Conservation (phyloP, 2,888 invertebrate species). For the Perdita meconis region DNA sequence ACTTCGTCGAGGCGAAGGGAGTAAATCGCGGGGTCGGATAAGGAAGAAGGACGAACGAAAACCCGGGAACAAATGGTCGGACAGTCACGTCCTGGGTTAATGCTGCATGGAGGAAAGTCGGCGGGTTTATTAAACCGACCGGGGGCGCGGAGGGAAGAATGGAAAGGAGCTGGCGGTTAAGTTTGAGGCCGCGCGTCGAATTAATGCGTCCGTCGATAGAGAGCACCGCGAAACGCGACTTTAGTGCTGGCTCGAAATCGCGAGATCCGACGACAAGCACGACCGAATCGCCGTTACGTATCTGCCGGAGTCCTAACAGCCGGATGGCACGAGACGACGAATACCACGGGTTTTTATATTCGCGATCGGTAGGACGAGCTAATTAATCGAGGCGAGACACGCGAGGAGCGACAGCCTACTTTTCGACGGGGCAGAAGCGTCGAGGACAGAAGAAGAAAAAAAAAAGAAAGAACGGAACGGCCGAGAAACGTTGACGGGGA, state of each 20-base stretch:
- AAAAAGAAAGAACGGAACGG: not conserved
- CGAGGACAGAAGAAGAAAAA: not conserved
- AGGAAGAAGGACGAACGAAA: conserved; percentile 63
- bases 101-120: conserved; percentile 80
- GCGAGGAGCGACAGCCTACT: not conserved
- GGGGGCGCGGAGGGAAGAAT: conserved; percentile 64
- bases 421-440: not conserved
- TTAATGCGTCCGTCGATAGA: conserved; percentile 54
- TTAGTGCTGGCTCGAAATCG: too few relatives aligned
- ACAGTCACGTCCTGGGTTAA: conserved; percentile 80
- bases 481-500: not conserved
- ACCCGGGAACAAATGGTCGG: conserved; percentile 68
- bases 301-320: not conserved
- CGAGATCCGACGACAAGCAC: not conserved
- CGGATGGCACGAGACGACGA: conserved; percentile 3
- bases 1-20: conserved; percentile 30
- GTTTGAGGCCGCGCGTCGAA: conserved; percentile 67
- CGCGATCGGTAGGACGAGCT: conserved; percentile 18
- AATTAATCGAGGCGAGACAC: conserved; percentile 33
- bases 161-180: conserved; percentile 68
- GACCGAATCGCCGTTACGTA: not conserved
- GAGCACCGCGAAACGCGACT: not conserved
- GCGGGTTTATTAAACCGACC: conserved; percentile 79
- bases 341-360: not conserved
- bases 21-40: conserved; percentile 55